Percentiles rank a stretch among this genome's conserved stretches.
Evolutionary conservation across 2,113 vertebrate genomes (phyloP).

Genomic region (Actenoides hombroni): DNA sequence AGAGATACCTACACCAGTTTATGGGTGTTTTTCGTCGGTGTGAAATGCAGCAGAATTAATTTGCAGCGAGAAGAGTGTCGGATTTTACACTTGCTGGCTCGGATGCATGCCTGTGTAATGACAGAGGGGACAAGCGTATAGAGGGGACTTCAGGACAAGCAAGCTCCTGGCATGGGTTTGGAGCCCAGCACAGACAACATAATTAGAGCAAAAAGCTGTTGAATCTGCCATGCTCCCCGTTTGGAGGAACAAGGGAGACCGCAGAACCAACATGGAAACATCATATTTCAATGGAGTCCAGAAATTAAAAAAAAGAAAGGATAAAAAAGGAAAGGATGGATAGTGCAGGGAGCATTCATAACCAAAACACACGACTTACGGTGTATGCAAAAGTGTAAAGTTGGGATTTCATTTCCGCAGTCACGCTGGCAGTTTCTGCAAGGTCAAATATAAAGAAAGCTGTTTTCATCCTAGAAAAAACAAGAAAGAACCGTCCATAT

Average conservation of each 20-base stretch:
- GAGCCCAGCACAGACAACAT: conserved; percentile 35
- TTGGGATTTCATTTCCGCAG: conserved; percentile 74
- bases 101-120: background rate
- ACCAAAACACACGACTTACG: conserved; percentile 69
- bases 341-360: background rate
- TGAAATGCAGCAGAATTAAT: conserved; percentile 47
- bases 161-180: conserved; percentile 23
- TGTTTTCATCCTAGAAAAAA: conserved; percentile 89
- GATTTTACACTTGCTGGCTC: conserved; percentile 43
- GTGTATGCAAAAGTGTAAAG: conserved; percentile 86
- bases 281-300: accelerated
- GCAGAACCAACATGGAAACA: background rate
- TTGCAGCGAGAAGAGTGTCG: background rate
- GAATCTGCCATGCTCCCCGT: background rate
- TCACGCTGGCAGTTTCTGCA: conserved; percentile 78
- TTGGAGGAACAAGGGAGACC: background rate
- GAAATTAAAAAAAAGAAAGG: background rate
- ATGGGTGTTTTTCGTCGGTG: background rate
- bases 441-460: conserved; percentile 96
- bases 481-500: background rate
- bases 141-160: conserved; percentile 53
- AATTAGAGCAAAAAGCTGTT: conserved; percentile 41
- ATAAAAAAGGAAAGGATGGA: background rate
- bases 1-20: background rate
- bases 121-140: conserved; percentile 25